A percentile compares a stretch with the other conserved stretches of the same genome.
Conservation (phyloP, 2,113 vertebrate genomes). For the Colinus virginianus region DNA sequence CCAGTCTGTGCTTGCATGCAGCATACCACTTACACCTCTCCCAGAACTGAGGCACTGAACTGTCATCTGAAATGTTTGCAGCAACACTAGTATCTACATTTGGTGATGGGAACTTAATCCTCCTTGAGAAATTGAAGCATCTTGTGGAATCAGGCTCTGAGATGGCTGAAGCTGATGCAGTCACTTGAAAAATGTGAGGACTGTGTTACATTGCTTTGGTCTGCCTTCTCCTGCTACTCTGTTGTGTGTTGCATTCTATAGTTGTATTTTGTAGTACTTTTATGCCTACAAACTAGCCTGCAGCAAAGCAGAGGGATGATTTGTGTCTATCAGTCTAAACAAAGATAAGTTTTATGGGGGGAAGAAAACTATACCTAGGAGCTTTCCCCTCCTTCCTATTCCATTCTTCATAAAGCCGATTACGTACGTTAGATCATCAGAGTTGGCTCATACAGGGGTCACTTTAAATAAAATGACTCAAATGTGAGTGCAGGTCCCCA, state of each 20-base stretch:
- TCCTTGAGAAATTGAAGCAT: not conserved
- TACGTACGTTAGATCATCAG: constrained; percentile 6
- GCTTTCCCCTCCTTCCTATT: not conserved
- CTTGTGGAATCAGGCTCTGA: not conserved
- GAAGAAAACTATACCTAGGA: not conserved
- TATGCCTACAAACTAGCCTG: constrained; percentile 5
- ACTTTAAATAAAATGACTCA: constrained; percentile 19
- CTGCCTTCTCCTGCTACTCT: too few species aligned
- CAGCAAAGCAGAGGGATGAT: constrained; percentile 13
- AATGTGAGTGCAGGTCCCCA: not conserved
- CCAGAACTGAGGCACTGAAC: not conserved
- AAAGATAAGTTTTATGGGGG: not conserved
- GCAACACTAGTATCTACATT: not conserved
- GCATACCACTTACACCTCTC: too few species aligned
- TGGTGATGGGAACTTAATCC: not conserved
- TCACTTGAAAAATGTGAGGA: constrained; percentile 8
- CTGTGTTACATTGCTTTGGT: not conserved
- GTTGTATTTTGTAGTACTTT: constrained; percentile 20
- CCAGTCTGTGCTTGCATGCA: not conserved
- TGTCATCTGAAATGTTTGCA: not conserved
- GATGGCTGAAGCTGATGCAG: not conserved
- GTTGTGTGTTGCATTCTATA: too few species aligned
- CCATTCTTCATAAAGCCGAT: not conserved
- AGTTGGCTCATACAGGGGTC: not conserved
- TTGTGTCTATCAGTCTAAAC: constrained; percentile 7